Evolutionary conservation across 2,888 invertebrate genomes (phyloP).

Genomic region (Parnassius apollo): DNA sequence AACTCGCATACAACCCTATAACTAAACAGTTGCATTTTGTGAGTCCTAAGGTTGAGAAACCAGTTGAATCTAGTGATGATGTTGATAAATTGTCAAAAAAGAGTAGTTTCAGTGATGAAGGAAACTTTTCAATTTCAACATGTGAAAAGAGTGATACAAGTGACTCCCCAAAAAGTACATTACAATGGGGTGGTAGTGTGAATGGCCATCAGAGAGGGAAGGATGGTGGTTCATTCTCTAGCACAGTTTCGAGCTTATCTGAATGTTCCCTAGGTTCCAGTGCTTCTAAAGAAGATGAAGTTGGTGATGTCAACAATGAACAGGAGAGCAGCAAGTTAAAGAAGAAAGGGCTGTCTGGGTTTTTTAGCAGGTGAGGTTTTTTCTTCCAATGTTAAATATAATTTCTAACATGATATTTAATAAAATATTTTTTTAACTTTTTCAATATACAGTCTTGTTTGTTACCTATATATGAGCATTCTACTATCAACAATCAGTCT

Average conservation of each 20-base stretch:
- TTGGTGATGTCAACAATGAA: slow-evolving; percentile 47
- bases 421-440: background rate
- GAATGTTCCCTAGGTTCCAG: slow-evolving; percentile 85
- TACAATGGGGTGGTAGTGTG: slow-evolving; percentile 73
- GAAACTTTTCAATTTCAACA: slow-evolving; percentile 73
- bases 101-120: slow-evolving; percentile 77
- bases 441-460: too few relatives aligned
- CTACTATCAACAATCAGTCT: too few relatives aligned
- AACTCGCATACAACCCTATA: slow-evolving; percentile 87
- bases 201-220: slow-evolving; percentile 77
- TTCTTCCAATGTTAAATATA: background rate
- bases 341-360: slow-evolving; percentile 82
- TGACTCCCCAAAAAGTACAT: slow-evolving; percentile 76
- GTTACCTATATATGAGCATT: too few relatives aligned
- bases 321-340: slow-evolving; percentile 73
- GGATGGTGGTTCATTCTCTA: slow-evolving; percentile 84
- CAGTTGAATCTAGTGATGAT: slow-evolving; percentile 55
- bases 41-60: slow-evolving; percentile 67
- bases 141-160: slow-evolving; percentile 78
- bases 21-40: slow-evolving; percentile 87
- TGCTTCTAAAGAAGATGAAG: slow-evolving; percentile 75
- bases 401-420: background rate
- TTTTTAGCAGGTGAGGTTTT: slow-evolving; percentile 81
- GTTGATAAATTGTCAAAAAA: slow-evolving; percentile 73
- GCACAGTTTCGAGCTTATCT: slow-evolving; percentile 86